A percentile compares a stretch with the other conserved stretches of the same genome.
Conservation (phyloP, 2,888 invertebrate genomes). For the Augiades crinisus region DNA sequence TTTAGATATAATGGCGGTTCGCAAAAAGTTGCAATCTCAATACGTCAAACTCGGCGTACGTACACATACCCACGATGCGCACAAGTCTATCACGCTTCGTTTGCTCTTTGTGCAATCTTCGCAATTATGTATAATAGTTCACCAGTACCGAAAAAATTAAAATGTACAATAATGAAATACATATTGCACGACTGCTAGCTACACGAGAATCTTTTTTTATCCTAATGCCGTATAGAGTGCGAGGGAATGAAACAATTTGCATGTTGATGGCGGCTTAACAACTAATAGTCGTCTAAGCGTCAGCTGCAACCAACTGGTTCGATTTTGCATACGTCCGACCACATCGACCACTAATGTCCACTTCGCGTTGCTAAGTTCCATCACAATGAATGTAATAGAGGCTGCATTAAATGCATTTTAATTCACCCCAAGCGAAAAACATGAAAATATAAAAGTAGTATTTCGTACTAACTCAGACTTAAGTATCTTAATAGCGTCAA, state of each 20-base stretch:
- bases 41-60: conserved; percentile 48
- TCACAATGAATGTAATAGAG: conserved; percentile 35
- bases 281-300: conserved; percentile 57
- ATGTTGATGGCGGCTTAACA: conserved; percentile 59
- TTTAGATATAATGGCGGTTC: conserved; percentile 28
- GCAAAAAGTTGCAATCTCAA: conserved; percentile 40
- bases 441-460: too few relatives aligned
- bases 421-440: too few relatives aligned
- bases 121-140: conserved; percentile 22
- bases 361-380: conserved; percentile 45
- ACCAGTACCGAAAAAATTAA: too few relatives aligned
- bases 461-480: too few relatives aligned
- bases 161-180: too few relatives aligned
- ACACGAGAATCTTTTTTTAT: conserved; percentile 42
- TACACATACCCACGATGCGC: conserved; percentile 29
- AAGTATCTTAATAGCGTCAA: too few relatives aligned
- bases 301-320: conserved; percentile 67
- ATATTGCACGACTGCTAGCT: not conserved
- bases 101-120: not conserved
- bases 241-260: conserved; percentile 53
- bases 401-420: not conserved
- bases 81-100: not conserved
- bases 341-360: conserved; percentile 61
- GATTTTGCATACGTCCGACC: conserved; percentile 60
- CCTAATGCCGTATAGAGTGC: conserved; percentile 49